Conservation (phyloP, 2,113 vertebrate species). For the Oceanodroma tethys region DNA sequence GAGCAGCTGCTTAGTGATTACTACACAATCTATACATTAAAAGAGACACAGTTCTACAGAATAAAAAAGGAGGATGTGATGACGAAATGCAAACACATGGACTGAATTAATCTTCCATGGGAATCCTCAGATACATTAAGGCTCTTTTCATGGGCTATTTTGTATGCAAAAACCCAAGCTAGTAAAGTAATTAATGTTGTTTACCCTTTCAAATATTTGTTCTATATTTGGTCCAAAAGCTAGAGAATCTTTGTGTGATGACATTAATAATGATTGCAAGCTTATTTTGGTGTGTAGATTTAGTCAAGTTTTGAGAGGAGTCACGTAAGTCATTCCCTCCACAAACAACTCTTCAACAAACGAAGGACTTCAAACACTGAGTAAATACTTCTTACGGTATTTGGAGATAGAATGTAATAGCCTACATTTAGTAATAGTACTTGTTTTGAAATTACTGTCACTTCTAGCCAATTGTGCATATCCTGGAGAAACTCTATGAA, state of each 20-base stretch:
- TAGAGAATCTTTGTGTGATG: background rate
- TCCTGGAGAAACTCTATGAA: background rate
- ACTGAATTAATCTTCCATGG: background rate
- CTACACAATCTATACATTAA: background rate
- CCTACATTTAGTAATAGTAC: background rate
- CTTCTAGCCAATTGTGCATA: background rate
- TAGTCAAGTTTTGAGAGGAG: background rate
- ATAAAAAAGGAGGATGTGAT: background rate
- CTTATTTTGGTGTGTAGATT: background rate
- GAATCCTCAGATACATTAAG: background rate
- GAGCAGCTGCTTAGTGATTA: background rate
- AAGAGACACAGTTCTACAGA: background rate
- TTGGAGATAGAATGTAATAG: background rate
- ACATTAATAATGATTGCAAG: background rate
- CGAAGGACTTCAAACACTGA: background rate
- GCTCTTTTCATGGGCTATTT: background rate
- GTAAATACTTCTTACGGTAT: background rate
- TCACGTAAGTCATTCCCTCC: background rate
- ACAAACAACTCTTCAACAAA: background rate
- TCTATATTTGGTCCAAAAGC: background rate
- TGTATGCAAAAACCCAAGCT: background rate
- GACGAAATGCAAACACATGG: fast-evolving
- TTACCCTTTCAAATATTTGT: background rate
- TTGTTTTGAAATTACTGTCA: background rate
- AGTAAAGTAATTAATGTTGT: background rate